Evolutionary conservation across 2,888 invertebrate species (phyloP).

Genomic region (Rotaria magnacalcarata): DNA sequence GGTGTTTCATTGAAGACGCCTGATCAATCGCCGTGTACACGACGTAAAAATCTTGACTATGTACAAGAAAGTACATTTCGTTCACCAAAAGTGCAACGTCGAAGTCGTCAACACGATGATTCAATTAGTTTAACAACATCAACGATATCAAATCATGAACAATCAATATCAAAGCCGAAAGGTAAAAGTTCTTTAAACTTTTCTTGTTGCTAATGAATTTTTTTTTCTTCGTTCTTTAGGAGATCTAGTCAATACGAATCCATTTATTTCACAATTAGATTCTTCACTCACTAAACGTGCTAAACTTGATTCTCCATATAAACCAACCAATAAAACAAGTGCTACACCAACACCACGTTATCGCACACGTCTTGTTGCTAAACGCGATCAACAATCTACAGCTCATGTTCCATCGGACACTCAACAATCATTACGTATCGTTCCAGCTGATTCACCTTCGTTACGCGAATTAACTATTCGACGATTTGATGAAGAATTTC

Average conservation of each 20-base stretch:
- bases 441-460: background rate
- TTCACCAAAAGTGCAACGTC: slow-evolving; percentile 24
- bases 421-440: background rate
- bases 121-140: background rate
- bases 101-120: slow-evolving; percentile 27
- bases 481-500: slow-evolving; percentile 70
- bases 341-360: background rate
- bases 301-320: background rate
- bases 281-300: background rate
- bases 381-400: slow-evolving; percentile 2
- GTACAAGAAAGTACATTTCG: slow-evolving; percentile 32
- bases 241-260: slow-evolving; percentile 21
- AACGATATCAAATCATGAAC: background rate
- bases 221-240: background rate
- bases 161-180: background rate
- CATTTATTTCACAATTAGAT: slow-evolving; percentile 25
- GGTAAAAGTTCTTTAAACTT: background rate
- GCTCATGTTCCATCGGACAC: background rate
- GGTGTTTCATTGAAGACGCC: background rate
- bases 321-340: background rate
- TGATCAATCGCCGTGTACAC: slow-evolving; percentile 21
- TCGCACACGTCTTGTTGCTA: slow-evolving; percentile 11
- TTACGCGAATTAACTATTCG: slow-evolving; percentile 23
- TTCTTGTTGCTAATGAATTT: background rate
- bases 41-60: slow-evolving; percentile 31